These are phyloP conservation scores for Metallyticus violacea DNA, from an alignment of 2,888 invertebrate genomes.

Conservation along the genomic window DNA sequence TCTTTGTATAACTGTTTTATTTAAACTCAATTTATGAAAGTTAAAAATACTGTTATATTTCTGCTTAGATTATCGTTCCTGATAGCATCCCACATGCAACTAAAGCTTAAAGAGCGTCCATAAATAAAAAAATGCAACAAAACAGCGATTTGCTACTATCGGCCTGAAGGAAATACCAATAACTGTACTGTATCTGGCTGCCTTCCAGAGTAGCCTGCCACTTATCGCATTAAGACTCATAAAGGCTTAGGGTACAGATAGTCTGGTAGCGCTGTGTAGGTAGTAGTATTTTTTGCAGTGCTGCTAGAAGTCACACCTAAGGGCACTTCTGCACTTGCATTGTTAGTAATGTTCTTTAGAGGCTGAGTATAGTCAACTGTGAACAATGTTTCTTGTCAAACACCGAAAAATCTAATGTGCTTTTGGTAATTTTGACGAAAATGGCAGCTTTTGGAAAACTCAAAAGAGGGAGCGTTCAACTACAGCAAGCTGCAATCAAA, in stretches of 20 bases:
- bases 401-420: neutral
- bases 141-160: neutral
- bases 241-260: neutral
- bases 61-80: too few species aligned
- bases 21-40: too few species aligned
- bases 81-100: too few species aligned
- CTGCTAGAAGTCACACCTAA: neutral
- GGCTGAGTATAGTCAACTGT: neutral
- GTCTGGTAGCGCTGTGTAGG: neutral
- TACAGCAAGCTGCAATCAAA: constrained; percentile 53
- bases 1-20: too few species aligned
- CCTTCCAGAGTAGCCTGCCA: neutral
- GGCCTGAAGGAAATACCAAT: neutral
- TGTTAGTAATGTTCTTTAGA: neutral
- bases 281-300: neutral
- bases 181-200: neutral
- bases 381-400: neutral
- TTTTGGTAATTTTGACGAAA: neutral
- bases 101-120: too few species aligned
- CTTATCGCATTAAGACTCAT: constrained; percentile 14
- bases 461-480: constrained; percentile 53
- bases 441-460: constrained; percentile 35
- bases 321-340: neutral
- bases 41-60: too few species aligned
- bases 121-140: too few species aligned